These are phyloP conservation scores for Melieria crassipennis DNA, from an alignment of 2,888 invertebrate species.

Conservation along the genomic window DNA sequence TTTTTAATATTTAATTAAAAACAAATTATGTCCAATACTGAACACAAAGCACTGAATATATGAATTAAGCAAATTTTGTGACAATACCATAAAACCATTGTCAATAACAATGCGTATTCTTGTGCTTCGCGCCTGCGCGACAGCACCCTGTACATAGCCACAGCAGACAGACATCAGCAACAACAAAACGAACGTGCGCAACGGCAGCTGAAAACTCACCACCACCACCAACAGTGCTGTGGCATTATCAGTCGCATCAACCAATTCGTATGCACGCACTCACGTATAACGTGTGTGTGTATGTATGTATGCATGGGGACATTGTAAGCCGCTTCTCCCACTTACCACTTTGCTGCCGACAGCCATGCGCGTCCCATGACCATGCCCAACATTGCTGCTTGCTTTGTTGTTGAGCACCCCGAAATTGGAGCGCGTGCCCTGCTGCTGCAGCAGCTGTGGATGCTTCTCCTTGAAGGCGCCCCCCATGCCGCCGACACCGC, in stretches of 20 bases:
- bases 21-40: too few relatives aligned
- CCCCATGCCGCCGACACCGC: constrained; percentile 40
- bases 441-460: not conserved
- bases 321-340: constrained; percentile 8
- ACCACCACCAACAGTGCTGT: too few relatives aligned
- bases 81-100: too few relatives aligned
- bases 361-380: constrained; percentile 19
- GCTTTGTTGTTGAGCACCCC: constrained; percentile 49
- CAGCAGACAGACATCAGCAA: too few relatives aligned
- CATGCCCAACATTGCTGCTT: constrained; percentile 25
- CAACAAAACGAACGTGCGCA: too few relatives aligned
- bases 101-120: too few relatives aligned
- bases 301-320: not conserved
- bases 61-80: too few relatives aligned
- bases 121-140: too few relatives aligned
- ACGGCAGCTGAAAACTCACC: too few relatives aligned
- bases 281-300: constrained; percentile 1
- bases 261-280: not conserved
- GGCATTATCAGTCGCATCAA: not conserved
- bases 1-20: too few relatives aligned
- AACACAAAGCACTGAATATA: too few relatives aligned
- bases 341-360: constrained; percentile 52
- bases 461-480: constrained; percentile 36
- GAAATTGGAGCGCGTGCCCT: constrained; percentile 38
- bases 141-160: too few relatives aligned